Base-by-base conservation (phyloP, 2,113 vertebrate genomes). In the Danionella cerebrum region DNA sequence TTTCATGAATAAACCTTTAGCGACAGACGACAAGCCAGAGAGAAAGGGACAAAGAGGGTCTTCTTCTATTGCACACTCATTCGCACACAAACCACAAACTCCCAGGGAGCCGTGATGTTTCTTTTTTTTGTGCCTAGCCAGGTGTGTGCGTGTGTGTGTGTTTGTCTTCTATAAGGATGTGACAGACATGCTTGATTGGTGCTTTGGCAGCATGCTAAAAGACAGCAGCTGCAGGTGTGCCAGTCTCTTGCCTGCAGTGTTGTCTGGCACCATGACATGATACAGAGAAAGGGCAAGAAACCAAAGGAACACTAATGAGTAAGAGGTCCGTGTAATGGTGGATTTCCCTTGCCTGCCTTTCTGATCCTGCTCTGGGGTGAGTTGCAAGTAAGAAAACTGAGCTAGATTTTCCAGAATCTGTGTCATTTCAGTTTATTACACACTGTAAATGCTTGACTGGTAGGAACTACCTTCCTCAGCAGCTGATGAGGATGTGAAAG, bases 1-100 rank as follows among this genome's bases (percentile, higher is more conserved):
- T 76, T 67, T 80, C 69, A 81, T 83, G 80, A 80, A 86, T 60
- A 69, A 53, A 75, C 63, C 70, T 76, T 77, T 77, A 75, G 79
- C 65, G 50, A 58, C 25, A 54, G 62, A 57, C 47, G 66, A 58
- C 7, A 42, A 25, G 44, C 53, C 25, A 33, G 50, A 70, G 13
- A 35, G 45, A 53, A 10, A 54, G 31, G 42, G 69, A 87, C 84
- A 85, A 83, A 82, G 80, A 67, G 27, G n/a, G 76, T 76, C 75
- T 82, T 87, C 72, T 82, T 78, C 63, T 60, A 79, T 83, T 82
- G 82, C 79, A 58, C 62, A 79, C 53, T 59, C 2, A 13, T 59
- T 18, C 51, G 29, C 25, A 51, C 48, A 66, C 31, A 41, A 11
- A 57, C 68, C 50, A 36, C 38, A 41, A 47, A 58, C 42, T 18